Evolutionary conservation across 2,888 invertebrate genomes (phyloP).

Genomic region (Seira musarum): DNA sequence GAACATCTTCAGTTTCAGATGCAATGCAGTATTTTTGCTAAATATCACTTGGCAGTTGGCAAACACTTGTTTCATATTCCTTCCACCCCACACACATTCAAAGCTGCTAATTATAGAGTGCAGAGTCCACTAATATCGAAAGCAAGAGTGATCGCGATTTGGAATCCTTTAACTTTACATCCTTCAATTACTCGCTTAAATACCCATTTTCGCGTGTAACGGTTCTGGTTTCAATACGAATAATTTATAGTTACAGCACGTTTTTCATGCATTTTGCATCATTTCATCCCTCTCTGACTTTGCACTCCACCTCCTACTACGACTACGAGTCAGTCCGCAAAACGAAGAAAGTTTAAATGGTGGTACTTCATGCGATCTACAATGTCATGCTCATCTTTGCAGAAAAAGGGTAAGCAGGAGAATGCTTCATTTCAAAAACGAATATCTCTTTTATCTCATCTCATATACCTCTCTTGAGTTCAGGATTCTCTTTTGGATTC

Average conservation of each 20-base stretch:
- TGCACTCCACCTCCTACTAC: neutral
- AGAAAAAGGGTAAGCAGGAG: neutral
- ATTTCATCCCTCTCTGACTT: neutral
- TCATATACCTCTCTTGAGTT: neutral
- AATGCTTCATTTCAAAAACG: neutral
- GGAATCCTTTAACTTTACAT: neutral
- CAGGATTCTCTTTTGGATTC: neutral
- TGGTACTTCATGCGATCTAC: too few relatives aligned
- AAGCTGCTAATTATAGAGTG: too few relatives aligned
- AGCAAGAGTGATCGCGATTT: neutral
- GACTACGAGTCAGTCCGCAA: neutral
- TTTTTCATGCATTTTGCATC: slow-evolving; percentile 1
- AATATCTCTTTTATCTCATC: too few relatives aligned
- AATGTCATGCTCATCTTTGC: neutral
- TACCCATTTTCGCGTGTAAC: neutral
- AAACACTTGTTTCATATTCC: too few relatives aligned
- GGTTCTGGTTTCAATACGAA: slow-evolving; percentile 2
- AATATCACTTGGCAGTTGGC: too few relatives aligned
- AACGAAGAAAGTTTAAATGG: neutral
- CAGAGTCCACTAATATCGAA: slow-evolving; percentile 4
- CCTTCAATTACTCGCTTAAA: neutral
- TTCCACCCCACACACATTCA: too few relatives aligned
- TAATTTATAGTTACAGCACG: neutral
- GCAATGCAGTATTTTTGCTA: too few relatives aligned
- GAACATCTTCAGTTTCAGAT: too few relatives aligned